Evolutionary conservation across 2,113 vertebrate genomes (phyloP).

Genomic region (Ranitomeya imitator): DNA sequence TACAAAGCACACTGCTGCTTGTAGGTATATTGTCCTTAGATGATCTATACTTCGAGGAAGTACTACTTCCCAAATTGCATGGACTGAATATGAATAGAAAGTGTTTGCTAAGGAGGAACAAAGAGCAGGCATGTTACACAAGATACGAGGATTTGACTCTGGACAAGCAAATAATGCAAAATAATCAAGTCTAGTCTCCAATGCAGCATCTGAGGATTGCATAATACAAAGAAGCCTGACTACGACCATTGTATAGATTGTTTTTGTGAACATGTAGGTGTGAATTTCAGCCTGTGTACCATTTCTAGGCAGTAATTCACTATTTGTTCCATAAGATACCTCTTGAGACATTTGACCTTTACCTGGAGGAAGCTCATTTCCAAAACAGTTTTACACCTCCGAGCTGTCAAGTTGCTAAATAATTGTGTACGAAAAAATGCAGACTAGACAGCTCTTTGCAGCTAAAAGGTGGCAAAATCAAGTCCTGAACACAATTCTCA

Average conservation of each 20-base stretch:
- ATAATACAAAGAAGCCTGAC: background rate
- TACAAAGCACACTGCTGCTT: background rate
- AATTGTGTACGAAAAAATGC: background rate
- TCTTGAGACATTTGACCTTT: background rate
- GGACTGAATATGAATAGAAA: background rate
- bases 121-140: background rate
- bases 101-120: background rate
- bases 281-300: background rate
- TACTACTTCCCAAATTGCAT: background rate
- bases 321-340: background rate
- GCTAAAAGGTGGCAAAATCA: background rate
- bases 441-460: background rate
- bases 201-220: background rate
- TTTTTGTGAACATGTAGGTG: background rate
- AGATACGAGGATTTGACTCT: background rate
- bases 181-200: background rate
- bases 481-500: background rate
- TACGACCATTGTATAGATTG: background rate
- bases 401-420: background rate
- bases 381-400: background rate
- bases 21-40: background rate
- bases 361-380: background rate
- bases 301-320: background rate
- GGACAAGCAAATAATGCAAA: background rate
- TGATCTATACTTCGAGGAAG: background rate